Percentiles rank a stretch among this genome's conserved stretches.
Evolutionary conservation across 2,888 invertebrate species (phyloP).

Genomic region (Amphipoea oculea): DNA sequence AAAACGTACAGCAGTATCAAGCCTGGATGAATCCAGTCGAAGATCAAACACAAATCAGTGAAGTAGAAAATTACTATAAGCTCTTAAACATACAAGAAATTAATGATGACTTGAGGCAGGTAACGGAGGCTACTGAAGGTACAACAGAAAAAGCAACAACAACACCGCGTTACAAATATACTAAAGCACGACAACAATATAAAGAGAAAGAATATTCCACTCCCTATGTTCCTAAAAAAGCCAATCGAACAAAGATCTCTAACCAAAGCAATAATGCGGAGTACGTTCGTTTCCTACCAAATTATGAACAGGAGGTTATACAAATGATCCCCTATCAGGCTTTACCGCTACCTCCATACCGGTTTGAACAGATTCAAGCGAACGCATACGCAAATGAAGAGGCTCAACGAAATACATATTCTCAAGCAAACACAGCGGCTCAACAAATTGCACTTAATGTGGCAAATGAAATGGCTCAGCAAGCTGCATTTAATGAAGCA

Average conservation of each 20-base stretch:
- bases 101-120: constrained; percentile 42
- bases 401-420: constrained; percentile 1
- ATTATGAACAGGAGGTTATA: constrained; percentile 58
- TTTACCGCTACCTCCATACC: constrained; percentile 46
- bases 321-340: constrained; percentile 48
- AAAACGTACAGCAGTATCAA: constrained; percentile 47
- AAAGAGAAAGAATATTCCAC: constrained; percentile 59
- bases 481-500: constrained; percentile 4
- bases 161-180: constrained; percentile 51
- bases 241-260: constrained; percentile 41
- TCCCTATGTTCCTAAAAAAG: constrained; percentile 61
- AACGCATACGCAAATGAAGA: constrained; percentile 26
- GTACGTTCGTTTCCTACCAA: constrained; percentile 65
- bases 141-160: constrained; percentile 49
- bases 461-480: constrained; percentile 1
- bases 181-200: constrained; percentile 48
- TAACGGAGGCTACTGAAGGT: constrained; percentile 41
- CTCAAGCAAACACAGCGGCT: constrained; percentile 1
- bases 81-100: constrained; percentile 57
- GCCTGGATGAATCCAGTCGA: constrained; percentile 37
- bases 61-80: constrained; percentile 58
- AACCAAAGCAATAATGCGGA: constrained; percentile 45
- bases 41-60: constrained; percentile 34
- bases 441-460: constrained; percentile 24
- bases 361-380: constrained; percentile 10